Evolutionary conservation across 2,888 invertebrate genomes (phyloP), one percentile per base, ranked within the genome.

Genomic region (Xestobium rufovillosum): DNA sequence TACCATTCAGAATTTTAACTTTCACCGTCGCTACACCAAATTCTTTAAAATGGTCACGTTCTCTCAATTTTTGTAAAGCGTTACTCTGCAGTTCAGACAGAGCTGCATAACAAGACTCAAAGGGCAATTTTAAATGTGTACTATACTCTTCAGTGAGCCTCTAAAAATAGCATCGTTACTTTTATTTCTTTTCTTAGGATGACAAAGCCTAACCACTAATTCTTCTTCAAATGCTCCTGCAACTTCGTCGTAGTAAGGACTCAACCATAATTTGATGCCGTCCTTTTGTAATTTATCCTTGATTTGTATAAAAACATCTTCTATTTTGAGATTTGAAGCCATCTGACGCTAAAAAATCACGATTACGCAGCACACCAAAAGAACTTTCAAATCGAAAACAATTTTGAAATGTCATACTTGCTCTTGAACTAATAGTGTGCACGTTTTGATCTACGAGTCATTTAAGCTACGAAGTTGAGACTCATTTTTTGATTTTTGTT

Each of bases 1-100:
- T 69, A 1, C 72, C 68, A 34, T 70, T 61, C 0, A 76, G 72
- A 2, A 80, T 70, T 47, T 80, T 78, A 1, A 88, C 68, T 57
- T 79, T 76, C 14, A 89, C 63, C 0, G 83, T 80, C 0, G 87
- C 86, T 34, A 80, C 53, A 1, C 87, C 86, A 0, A 80, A 81
- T 49, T 77, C 73, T 43, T 76, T 73, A 50, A 76, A 87, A 38
- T 75, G 73, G 3, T 74, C 75, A 43, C 80, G 73, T 14, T 83
- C 79, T 41, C 77, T 78, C 9, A 83, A 68, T 49, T 84, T 78
- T 36, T 83, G 78, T 1, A 87, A 53, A 0, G 88, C 82, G 59
- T 80, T 79, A 3, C 65, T 55, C 55, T 85, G 80, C 0, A 87
- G 65, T 44, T 78, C 75, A 30, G 65, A 70, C 10, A 87, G 51